phyloP scores from a whole-genome alignment of 2,888 invertebrate species.

The Volucella inflata region DNA sequence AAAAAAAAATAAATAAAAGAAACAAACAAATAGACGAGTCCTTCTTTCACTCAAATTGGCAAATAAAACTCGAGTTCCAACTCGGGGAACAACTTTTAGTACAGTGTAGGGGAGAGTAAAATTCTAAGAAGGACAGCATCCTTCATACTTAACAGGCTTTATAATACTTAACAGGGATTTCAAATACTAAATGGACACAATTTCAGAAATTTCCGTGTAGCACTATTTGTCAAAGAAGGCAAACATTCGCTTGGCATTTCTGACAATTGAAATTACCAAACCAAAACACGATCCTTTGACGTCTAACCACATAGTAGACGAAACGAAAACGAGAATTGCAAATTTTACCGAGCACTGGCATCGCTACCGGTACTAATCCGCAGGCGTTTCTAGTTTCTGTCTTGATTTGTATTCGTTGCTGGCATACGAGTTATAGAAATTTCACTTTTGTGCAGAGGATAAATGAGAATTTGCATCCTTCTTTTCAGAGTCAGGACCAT shows the following conservation, averaged over 20 bases:
- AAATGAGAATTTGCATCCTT: constrained; percentile 51
- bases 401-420: constrained; percentile 62
- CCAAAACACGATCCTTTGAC: constrained; percentile 62
- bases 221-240: constrained; percentile 46
- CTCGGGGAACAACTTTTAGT: constrained; percentile 7
- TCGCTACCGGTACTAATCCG: no score
- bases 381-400: constrained; percentile 7
- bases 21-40: constrained; percentile 46
- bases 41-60: constrained; percentile 3
- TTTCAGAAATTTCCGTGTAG: constrained; percentile 42
- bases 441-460: constrained; percentile 41
- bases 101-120: neutral
- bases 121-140: neutral
- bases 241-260: constrained; percentile 4
- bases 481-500: neutral
- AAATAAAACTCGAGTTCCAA: constrained; percentile 6
- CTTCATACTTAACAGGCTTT: constrained; percentile 8
- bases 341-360: neutral
- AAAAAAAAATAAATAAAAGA: constrained; percentile 21
- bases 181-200: constrained; percentile 53
- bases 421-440: constrained; percentile 61
- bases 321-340: constrained; percentile 16
- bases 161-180: constrained; percentile 34
- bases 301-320: constrained; percentile 3
- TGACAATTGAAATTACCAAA: constrained; percentile 53